Evolutionary conservation across 2,888 invertebrate species (phyloP), one percentile per base, ranked within the genome.

Genomic region (Thecocarcelia acutangulata): DNA sequence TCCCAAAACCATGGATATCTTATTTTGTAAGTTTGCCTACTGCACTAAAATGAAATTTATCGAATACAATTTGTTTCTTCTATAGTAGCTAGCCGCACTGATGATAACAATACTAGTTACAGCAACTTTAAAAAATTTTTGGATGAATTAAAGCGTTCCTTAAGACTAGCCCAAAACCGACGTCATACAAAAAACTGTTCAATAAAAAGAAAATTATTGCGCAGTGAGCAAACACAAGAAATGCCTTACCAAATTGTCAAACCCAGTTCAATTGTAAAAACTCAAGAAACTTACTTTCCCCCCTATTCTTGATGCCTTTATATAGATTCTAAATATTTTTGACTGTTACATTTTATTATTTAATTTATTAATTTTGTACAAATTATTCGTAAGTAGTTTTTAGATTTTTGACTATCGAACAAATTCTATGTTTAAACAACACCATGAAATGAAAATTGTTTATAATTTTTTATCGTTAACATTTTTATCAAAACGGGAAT

Each of bases 271-370:
- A 6, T n/a, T n/a, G 17, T 33, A 8, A 76, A 33, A 59, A 48
- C 76, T 6, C 69, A 76, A 46, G 76, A 69, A 61, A 76, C 52
- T 11, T 76, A 76, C 54, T 68, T 59, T 48, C 28, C 24, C 1
- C 28, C 24, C 6, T 28, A 13, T n/a, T 28, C 15, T 28, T 50
- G 21, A 21, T 50, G 46, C 15, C 15, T n/a, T 9, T 8, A 33
- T 33, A 1, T 33, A 33, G 33, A 33, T 33, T 33, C 8, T 33
- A 33, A 33, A 33, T 9, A 33, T 9, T 33, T 33, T 9, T 33
- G 33, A 33, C 33, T 33, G 33, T 33, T 33, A 33, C 9, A 33
- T 9, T 9, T 24, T 42, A 56, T 28, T 56, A 44, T 46, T 46
- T 46, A 6, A 46, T 17, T 46, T 46, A n/a, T 17, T 5, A 46